Base-by-base conservation (phyloP, 2,113 vertebrate genomes). In the Micronisus gabar region DNA sequence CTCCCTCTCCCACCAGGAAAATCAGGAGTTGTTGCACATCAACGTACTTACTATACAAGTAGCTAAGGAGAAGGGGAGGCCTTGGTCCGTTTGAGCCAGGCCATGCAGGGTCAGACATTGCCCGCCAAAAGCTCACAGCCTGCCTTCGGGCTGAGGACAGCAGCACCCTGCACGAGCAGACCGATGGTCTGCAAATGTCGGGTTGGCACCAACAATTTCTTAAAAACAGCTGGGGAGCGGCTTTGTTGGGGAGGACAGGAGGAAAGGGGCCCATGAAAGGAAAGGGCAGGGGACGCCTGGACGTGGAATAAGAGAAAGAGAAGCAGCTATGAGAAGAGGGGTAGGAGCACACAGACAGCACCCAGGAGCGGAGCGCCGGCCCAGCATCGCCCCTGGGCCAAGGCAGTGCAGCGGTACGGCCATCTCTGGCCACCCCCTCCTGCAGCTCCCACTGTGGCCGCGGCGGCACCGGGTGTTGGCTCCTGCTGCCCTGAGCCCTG, bases 281-380 rank as follows among this genome's bases (percentile, higher is more conserved):
- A 65, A 88, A 83, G 32, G 13, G 55, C 22, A 58, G 6, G 12
- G 22, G 61, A 67, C 5, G 6, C 26, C 47, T 55, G 38, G 47
- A 68, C 5, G 4, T 10, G 27, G 62, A 23, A 43, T 53, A 59
- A 53, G 59, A 40, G 41, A 52, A 47, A 22, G 52, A 19, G 19
- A 68, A 81, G 48, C 38, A 40, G 41, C 29, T 27, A 14, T 15
- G 23, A 56, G 38, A n/a, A 68, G 36, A 56, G 29, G 21, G 21
- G 16, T 16, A 52, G 34, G 22, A 88, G 63, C 75, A 34, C 40
- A 27, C 9, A 41, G 45, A 3, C 50, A 65, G 40, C 19, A 50
- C 22, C 15, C 43, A 68, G 22, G 22, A 10, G 9, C 0, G 0
- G 22, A 10, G 8, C 0, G 0, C 16, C 41, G 4, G 1, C 38